A percentile compares a stretch with the other conserved stretches of the same genome.
These are phyloP conservation scores for Laupala kohalensis DNA, from an alignment of 1,140 invertebrate species.

Conservation along the genomic window DNA sequence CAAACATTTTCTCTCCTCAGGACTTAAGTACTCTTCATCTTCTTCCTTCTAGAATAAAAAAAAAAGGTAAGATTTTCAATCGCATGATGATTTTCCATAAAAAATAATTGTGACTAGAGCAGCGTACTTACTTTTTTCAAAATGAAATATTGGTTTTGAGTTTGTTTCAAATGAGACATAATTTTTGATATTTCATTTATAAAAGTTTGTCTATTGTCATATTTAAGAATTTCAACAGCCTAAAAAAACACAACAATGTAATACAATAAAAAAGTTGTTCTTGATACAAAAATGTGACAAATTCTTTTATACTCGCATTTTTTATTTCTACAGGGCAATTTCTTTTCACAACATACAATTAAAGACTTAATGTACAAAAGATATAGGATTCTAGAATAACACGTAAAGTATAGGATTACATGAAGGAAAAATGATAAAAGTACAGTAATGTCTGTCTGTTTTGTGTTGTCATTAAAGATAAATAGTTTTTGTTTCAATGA, in stretches of 20 bases:
- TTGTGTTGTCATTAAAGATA: no score
- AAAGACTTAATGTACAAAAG: no score
- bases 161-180: constrained; percentile 15
- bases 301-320: no score
- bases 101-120: neutral
- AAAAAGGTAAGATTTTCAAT: neutral
- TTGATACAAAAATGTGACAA: no score
- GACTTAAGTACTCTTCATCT: neutral
- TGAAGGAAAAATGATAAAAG: no score
- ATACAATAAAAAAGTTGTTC: no score
- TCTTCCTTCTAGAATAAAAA: neutral
- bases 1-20: neutral
- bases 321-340: no score
- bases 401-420: no score
- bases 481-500: no score
- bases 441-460: no score
- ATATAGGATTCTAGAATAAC: no score
- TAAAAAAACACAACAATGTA: constrained; percentile 14
- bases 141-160: constrained; percentile 19
- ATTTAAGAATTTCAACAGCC: constrained; percentile 19
- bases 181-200: constrained; percentile 16
- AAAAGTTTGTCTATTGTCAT: constrained; percentile 20
- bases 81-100: neutral
- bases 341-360: no score
- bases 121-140: constrained; percentile 11